Percentiles rank a stretch among this genome's conserved stretches.
These are phyloP conservation scores for Thera britannica DNA, from an alignment of 2,888 invertebrate species.

Conservation along the genomic window DNA sequence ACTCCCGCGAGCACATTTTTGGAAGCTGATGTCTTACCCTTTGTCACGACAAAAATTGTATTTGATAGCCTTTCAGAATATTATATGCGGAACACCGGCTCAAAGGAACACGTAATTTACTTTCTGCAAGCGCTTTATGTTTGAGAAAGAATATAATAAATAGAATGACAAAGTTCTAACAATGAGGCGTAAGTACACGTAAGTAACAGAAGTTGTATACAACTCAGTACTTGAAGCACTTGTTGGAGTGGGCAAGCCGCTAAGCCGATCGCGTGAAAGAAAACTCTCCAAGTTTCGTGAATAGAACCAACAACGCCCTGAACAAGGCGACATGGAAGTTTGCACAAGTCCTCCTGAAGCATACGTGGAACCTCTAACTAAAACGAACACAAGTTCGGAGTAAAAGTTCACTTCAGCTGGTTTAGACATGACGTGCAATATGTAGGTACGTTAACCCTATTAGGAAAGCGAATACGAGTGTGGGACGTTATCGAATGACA, in stretches of 20 bases:
- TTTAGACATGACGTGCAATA: conserved; percentile 39
- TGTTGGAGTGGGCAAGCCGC: conserved; percentile 69
- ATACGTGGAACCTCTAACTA: conserved; percentile 56
- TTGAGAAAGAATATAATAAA: conserved; percentile 44
- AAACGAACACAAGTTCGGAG: conserved; percentile 48
- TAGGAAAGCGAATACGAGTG: conserved; percentile 25
- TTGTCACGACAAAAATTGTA: conserved; percentile 62
- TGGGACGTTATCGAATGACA: conserved; percentile 20
- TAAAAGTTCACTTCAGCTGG: conserved; percentile 48
- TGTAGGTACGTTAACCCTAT: conserved; percentile 24
- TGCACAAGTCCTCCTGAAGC: conserved; percentile 58
- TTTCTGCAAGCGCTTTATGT: conserved; percentile 36
- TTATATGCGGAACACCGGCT: conserved; percentile 45
- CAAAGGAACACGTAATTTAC: conserved; percentile 44
- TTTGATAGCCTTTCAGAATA: conserved; percentile 58
- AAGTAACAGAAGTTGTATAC: conserved; percentile 60
- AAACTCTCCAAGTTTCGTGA: conserved; percentile 68
- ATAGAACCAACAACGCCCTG: conserved; percentile 66
- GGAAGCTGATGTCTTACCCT: conserved; percentile 57
- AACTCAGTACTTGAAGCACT: conserved; percentile 71
- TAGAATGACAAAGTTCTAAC: conserved; percentile 63
- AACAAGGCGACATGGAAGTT: conserved; percentile 71
- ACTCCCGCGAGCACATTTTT: conserved; percentile 62
- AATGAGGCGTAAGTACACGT: conserved; percentile 56
- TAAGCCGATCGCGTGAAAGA: conserved; percentile 79